A percentile compares a stretch with the other conserved stretches of the same genome.
Conservation (phyloP, 1,140 invertebrate species). For the Drosophila sulfurigaster region DNA sequence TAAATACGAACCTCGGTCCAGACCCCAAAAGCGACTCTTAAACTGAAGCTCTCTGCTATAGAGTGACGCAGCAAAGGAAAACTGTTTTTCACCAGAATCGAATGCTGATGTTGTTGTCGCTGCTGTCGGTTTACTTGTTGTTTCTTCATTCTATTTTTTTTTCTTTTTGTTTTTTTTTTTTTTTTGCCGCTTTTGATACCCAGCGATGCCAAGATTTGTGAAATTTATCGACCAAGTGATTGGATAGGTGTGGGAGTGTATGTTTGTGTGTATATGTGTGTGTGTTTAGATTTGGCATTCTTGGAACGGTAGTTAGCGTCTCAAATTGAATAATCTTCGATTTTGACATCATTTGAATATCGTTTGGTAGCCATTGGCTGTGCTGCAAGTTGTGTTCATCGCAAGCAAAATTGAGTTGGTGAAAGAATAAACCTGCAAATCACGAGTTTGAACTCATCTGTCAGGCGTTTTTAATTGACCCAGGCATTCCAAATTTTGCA, state of each 20-base stretch:
- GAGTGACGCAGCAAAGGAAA: slow-evolving; percentile 52
- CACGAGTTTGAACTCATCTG: slow-evolving; percentile 80
- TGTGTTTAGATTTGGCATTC: slow-evolving; percentile 46
- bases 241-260: slow-evolving; percentile 51
- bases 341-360: slow-evolving; percentile 81
- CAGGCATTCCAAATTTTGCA: slow-evolving; percentile 37
- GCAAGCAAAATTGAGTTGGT: slow-evolving; percentile 57
- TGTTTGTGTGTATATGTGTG: slow-evolving; percentile 44
- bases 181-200: slow-evolving; percentile 54
- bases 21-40: slow-evolving; percentile 34
- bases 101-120: slow-evolving; percentile 32
- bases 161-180: slow-evolving; percentile 27
- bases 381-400: slow-evolving; percentile 2
- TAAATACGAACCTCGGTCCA: slow-evolving; percentile 67
- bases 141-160: neutral
- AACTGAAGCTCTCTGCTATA: slow-evolving; percentile 23
- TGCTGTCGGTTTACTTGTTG: slow-evolving; percentile 12
- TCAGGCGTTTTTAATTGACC: slow-evolving; percentile 77
- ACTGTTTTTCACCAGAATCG: slow-evolving; percentile 60
- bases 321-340: slow-evolving; percentile 71
- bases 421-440: slow-evolving; percentile 72
- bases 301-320: slow-evolving; percentile 72
- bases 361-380: slow-evolving; percentile 49
- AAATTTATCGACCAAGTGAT: slow-evolving; percentile 79
- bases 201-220: slow-evolving; percentile 77